Base-by-base conservation (phyloP, 1,140 invertebrate genomes). In the Cyphomyrmex costatus region DNA sequence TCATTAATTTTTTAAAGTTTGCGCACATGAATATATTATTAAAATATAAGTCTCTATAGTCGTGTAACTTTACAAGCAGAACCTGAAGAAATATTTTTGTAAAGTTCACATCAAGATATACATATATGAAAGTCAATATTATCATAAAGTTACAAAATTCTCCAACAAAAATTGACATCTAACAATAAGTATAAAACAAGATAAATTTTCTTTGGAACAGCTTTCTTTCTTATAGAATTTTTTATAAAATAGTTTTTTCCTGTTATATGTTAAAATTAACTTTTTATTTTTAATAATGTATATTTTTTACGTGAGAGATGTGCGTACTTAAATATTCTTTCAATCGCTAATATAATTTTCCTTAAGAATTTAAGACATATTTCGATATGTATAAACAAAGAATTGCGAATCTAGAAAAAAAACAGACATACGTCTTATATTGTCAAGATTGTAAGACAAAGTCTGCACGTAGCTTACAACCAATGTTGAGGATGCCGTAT, bases 401-500 rank as follows among this genome's bases (percentile, higher is more conserved):
- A 56, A 56, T 65, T 16, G 21, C 5, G 21, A 56, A 14, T 42
- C 49, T 71, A 42, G 21, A 68, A 49, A 30, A n/a, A 70, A 27
- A 80, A 56, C 14, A 24, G 16, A 70, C 16, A 7, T 71, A 56
- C 16, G 8, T 70, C 46, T 33, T 70, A 71, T 56, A 56, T 56
- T 71, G 65, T 70, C 33, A 53, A 36, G 30, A 21, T 70, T 58
- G n/a, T 21, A 66, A 58, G 63, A 24, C 49, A 24, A 71, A 33
- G 36, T 70, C 16, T 36, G 33, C 21, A 46, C 65, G 33, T 56
- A 60, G 68, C 79, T 74, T 83, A 49, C 68, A 73, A 83, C 36
- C 24, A 30, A 56, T 24, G 86, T 56, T 79, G 80, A 73, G 70
- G 73, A 65, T 66, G 27, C 19, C 16, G 70, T 63, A 82, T 89